Base-by-base conservation (phyloP, 2,888 invertebrate species). In the Tuberolachnus salignus region DNA sequence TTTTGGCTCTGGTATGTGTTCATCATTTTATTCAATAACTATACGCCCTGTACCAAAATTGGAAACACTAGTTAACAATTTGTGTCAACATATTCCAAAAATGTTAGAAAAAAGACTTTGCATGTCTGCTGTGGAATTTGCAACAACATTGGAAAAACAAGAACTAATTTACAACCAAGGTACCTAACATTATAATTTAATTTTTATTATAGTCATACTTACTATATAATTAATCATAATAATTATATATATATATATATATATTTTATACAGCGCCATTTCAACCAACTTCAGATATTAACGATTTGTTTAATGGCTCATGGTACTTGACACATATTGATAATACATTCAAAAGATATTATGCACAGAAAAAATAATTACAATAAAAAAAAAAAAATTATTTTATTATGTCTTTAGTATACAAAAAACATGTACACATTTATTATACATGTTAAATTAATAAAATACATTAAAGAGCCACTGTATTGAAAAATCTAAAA, bases 1-100 rank as follows among this genome's bases (percentile, higher is more conserved):
- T 0, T 99, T 98, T 85, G 99, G 99, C 0, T 98, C 98, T 0
- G 99, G 99, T 0, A 87, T 97, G 19, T 97, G 97, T 55, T 93
- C 97, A 0, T 93, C 95, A 3, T 92, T 98, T 92, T 98, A 92
- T 85, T 96, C 97, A 0, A 88, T 97, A 66, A 90, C 90, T 71
- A 89, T 96, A 63, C 89, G 95, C 61, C 88, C 86, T 74, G 87
- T 87, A 19, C 89, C 89, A 0, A 86, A 89, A 71, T 87, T 97
- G 81, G 86, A 88, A 66, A 89, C 88, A 84, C 86, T 97, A 66
- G 87, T 92, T 4, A 86, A 87, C 9, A 90, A 91, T 82, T 86
- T 97, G 14, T 87, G 89, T 81, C 89, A 92, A 23, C 73, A 64
- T 82, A 88, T 94, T 19, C 89, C 90, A 80, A 85, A 87, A 0